These are phyloP conservation scores for Ooceraea biroi DNA, from an alignment of 1,140 invertebrate species.

Conservation along the genomic window DNA sequence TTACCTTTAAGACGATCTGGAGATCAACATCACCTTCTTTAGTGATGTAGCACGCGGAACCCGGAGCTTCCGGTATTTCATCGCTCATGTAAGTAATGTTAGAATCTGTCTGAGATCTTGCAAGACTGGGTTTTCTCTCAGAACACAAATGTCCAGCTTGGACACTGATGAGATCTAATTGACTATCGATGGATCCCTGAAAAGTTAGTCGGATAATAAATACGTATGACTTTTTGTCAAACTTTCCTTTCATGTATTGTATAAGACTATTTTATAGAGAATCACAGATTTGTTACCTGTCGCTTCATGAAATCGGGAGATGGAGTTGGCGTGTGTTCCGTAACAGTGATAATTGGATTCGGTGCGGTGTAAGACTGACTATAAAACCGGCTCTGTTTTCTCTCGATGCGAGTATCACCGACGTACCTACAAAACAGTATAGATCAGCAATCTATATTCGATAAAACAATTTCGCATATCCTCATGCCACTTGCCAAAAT, in stretches of 20 bases:
- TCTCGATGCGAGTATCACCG: conserved; percentile 83
- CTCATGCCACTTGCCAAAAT: conserved; percentile 70
- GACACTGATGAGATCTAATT: conserved; percentile 91
- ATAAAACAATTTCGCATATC: not conserved
- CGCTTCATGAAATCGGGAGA: conserved; percentile 93
- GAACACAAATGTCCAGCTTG: conserved; percentile 88
- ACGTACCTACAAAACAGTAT: conserved; percentile 78
- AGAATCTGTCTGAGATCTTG: conserved; percentile 97
- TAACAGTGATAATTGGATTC: conserved; percentile 98
- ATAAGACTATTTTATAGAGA: not conserved
- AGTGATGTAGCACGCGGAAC: conserved; percentile 96
- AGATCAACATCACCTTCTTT: conserved; percentile 97
- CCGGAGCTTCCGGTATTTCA: conserved; percentile 94
- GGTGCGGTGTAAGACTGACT: conserved; percentile 86
- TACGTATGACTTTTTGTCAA: no score
- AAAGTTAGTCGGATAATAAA: conserved; percentile 25
- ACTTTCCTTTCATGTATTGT: no score
- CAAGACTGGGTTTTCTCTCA: conserved; percentile 90
- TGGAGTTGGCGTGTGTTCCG: conserved; percentile 96
- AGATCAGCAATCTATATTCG: conserved; percentile 31
- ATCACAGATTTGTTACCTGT: conserved; percentile 87
- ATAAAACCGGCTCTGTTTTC: conserved; percentile 83
- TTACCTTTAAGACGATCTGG: conserved; percentile 95
- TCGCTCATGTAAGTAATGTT: conserved; percentile 95
- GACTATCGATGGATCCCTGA: conserved; percentile 92